phyloP scores from a whole-genome alignment of 2,888 invertebrate genomes.

The Caenorhabditis sp. region DNA sequence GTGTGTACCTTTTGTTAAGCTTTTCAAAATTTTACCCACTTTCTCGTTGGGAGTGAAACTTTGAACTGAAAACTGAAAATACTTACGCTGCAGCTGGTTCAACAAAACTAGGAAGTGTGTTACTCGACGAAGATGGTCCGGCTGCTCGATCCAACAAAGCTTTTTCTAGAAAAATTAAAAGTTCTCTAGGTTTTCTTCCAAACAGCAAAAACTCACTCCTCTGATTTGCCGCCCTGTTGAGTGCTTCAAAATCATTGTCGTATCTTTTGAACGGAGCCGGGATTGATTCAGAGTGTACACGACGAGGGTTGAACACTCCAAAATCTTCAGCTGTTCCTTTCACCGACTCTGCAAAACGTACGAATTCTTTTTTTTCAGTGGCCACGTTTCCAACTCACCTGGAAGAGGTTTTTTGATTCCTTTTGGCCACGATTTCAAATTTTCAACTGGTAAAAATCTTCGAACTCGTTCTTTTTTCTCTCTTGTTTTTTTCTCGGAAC shows the following conservation, averaged over 20 bases:
- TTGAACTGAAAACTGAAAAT: background rate
- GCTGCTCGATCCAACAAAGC: background rate
- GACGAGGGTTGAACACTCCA: background rate
- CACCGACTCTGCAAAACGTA: conserved; percentile 3
- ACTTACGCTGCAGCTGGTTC: conserved; percentile 7
- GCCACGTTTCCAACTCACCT: background rate
- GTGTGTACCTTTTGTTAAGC: too few species aligned
- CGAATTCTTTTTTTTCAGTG: background rate
- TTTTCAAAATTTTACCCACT: too few species aligned
- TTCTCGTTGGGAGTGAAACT: background rate
- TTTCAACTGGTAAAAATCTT: background rate
- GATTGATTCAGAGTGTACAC: background rate
- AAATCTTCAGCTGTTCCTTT: background rate
- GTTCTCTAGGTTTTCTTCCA: too few species aligned
- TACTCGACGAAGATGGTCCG: background rate
- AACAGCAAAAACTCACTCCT: conserved; percentile 13
- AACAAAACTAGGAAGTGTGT: background rate
- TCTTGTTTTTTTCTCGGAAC: background rate
- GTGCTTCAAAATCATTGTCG: conserved; percentile 14
- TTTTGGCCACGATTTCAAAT: conserved; percentile 4
- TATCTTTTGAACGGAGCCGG: conserved; percentile 8
- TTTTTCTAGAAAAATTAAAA: conserved; percentile 8
- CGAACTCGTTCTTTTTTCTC: background rate
- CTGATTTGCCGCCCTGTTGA: conserved; percentile 4
- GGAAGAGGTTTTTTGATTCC: background rate